Conservation (phyloP, 1,140 invertebrate species). For the Micrasema minimum region DNA sequence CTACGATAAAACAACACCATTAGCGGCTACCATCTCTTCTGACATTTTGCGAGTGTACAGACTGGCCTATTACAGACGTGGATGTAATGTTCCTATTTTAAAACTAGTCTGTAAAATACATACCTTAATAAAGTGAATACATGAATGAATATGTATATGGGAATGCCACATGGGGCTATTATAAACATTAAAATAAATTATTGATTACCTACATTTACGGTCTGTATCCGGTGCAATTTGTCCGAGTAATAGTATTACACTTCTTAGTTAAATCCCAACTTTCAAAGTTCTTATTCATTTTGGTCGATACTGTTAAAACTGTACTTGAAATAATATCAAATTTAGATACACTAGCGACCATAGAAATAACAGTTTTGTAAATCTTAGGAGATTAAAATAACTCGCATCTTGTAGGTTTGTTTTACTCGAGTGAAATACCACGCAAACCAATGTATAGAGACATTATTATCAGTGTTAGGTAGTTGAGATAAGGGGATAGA, state of each 20-base stretch:
- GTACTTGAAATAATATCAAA: constrained; percentile 27
- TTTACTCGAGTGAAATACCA: constrained; percentile 40
- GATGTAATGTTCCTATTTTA: constrained; percentile 53
- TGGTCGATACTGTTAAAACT: constrained; percentile 16
- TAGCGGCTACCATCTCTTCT: not conserved
- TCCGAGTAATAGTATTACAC: constrained; percentile 27
- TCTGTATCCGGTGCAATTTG: constrained; percentile 41
- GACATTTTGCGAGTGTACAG: constrained; percentile 41
- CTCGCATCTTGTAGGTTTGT: constrained; percentile 44
- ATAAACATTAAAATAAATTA: constrained; percentile 43
- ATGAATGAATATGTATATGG: constrained; percentile 33
- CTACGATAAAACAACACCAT: constrained; percentile 14
- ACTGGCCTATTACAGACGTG: constrained; percentile 53
- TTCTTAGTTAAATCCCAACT: constrained; percentile 5
- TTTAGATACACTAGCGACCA: constrained; percentile 43
- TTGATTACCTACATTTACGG: constrained; percentile 34
- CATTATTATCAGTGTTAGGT: constrained; percentile 32
- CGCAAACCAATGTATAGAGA: constrained; percentile 43
- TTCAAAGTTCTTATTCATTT: constrained; percentile 26
- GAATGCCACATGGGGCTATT: constrained; percentile 36
- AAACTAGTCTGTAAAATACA: constrained; percentile 55
- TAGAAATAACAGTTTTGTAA: constrained; percentile 48
- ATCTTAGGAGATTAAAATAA: constrained; percentile 48
- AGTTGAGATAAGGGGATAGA: constrained; percentile 4
- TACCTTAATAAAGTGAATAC: constrained; percentile 12